Evolutionary conservation across 2,797 vertebrate genomes (phyloP), one percentile per base, ranked within the genome.

Genomic region (Valencia hispanica): DNA sequence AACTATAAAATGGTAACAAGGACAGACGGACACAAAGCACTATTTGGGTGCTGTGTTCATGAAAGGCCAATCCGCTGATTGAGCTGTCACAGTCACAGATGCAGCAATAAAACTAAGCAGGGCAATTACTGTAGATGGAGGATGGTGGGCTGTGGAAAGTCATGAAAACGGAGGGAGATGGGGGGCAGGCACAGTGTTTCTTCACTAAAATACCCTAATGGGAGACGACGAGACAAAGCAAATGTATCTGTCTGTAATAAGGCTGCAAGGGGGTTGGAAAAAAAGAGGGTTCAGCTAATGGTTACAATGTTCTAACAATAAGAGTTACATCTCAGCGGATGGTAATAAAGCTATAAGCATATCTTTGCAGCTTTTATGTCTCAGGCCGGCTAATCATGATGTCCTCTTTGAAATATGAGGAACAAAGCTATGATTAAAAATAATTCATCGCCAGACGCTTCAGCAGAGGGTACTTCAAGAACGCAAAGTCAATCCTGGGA

Each of bases 61-160:
- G 87, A 92, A 93, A 92, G 88, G 87, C 84, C 86, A 92, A 91
- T 89, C 82, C 70, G 22, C 91, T 92, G 92, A 94, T 93, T 92
- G 90, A 91, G 89, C 91, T 79, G 91, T 92, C 92, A 89, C 87
- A 90, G 85, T 88, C 91, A 91, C 92, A 91, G 87, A 92, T 91
- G 91, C 90, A 30, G 89, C 90, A 88, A 91, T 94, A 94, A 94
- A 94, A 92, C 91, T 89, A 92, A 94, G 88, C 92, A 89, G 89
- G 87, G 89, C 92, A 94, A 95, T 95, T 94, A 93, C 87, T 86
- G 91, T 85, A 87, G 87, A 90, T 93, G 72, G 89, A 87, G 86
- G 87, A 84, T 18, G 70, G 81, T 76, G 75, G 82, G 82, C 81
- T 73, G 81, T 55, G 27, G 51, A 78, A 61, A 66, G 63, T 66